A percentile compares a stretch with the other conserved stretches of the same genome.
These are phyloP conservation scores for Andrena cerasifolii DNA, from an alignment of 1,140 invertebrate genomes.

Conservation along the genomic window DNA sequence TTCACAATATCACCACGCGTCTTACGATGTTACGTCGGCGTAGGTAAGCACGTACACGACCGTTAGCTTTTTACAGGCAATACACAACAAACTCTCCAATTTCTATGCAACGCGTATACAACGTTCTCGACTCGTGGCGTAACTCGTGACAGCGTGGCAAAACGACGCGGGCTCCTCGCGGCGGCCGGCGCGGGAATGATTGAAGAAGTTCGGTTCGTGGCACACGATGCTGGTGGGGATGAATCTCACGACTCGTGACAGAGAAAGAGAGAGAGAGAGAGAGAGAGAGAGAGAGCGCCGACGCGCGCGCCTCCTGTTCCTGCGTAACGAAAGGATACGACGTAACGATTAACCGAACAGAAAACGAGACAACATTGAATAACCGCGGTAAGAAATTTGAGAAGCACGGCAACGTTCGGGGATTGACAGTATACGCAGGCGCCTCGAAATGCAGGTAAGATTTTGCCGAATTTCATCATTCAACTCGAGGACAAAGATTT, in stretches of 20 bases:
- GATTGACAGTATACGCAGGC: too few relatives aligned
- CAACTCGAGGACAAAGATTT: too few relatives aligned
- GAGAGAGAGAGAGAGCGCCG: too few relatives aligned
- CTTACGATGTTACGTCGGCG: background rate
- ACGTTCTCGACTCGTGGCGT: slow-evolving; percentile 57
- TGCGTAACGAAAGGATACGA: slow-evolving; percentile 5
- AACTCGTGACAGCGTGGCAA: slow-evolving; percentile 56
- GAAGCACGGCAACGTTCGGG: background rate
- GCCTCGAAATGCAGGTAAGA: too few relatives aligned
- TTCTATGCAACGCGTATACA: background rate
- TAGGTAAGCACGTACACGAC: background rate
- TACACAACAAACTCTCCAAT: too few relatives aligned
- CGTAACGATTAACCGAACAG: background rate
- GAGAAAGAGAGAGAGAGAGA: too few relatives aligned
- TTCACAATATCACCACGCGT: slow-evolving; percentile 4
- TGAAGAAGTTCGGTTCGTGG: slow-evolving; percentile 59
- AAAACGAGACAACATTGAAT: too few relatives aligned
- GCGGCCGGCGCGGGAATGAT: slow-evolving; percentile 77
- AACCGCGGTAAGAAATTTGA: background rate
- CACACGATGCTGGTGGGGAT: slow-evolving; percentile 52
- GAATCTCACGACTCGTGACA: too few relatives aligned
- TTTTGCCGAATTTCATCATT: too few relatives aligned
- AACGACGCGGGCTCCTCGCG: slow-evolving; percentile 70
- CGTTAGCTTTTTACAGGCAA: too few relatives aligned
- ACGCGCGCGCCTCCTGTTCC: slow-evolving; percentile 21